These are phyloP conservation scores for Zaprionus camerounensis DNA, from an alignment of 1,140 invertebrate genomes.

Conservation along the genomic window DNA sequence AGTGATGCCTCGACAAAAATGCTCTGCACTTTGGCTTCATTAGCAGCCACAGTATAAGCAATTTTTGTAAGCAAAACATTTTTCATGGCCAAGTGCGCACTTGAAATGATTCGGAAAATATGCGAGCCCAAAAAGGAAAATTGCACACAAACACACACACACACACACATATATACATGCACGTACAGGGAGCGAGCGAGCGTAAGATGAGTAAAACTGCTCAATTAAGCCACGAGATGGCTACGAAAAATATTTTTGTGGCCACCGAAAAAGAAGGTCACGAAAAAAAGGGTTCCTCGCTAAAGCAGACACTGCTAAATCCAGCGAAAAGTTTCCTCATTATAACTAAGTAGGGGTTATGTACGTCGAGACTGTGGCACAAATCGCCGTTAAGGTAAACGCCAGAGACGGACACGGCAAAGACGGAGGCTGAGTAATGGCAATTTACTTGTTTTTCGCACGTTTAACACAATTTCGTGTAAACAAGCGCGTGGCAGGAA, in stretches of 20 bases:
- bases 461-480: slow-evolving; percentile 75
- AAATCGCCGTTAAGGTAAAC: slow-evolving; percentile 34
- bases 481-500: slow-evolving; percentile 38
- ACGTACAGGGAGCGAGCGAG: not conserved
- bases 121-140: slow-evolving; percentile 17
- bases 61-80: slow-evolving; percentile 19
- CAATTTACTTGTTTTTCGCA: slow-evolving; percentile 74
- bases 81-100: slow-evolving; percentile 46
- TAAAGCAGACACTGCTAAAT: slow-evolving; percentile 30
- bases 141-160: not conserved
- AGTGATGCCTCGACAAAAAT: slow-evolving; percentile 29
- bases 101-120: slow-evolving; percentile 69
- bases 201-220: slow-evolving; percentile 63
- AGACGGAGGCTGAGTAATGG: slow-evolving; percentile 58
- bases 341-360: slow-evolving; percentile 61
- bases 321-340: slow-evolving; percentile 60
- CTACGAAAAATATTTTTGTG: not conserved
- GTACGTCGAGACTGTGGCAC: slow-evolving; percentile 15
- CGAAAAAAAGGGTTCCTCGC: slow-evolving; percentile 56
- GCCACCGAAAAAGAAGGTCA: not conserved
- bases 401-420: not conserved
- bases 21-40: slow-evolving; percentile 57
- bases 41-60: slow-evolving; percentile 38
- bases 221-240: slow-evolving; percentile 57
- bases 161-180: too few relatives aligned